Evolutionary conservation across 2,888 invertebrate species (phyloP).

Genomic region (Trichogramma dendrolimi): DNA sequence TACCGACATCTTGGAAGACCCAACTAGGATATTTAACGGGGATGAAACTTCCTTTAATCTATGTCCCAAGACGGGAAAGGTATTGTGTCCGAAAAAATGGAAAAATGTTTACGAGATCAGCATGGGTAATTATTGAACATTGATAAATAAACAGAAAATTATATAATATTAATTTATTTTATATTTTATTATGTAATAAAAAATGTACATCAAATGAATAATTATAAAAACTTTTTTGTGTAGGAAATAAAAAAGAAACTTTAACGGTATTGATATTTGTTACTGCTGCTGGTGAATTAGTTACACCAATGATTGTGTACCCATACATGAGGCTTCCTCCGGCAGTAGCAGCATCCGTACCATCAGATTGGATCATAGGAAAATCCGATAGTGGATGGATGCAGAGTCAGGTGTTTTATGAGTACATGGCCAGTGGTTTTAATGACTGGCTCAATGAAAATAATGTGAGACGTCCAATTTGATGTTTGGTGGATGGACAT

Average conservation of each 20-base stretch:
- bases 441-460: slow-evolving; percentile 30
- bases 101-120: slow-evolving; percentile 35
- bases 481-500: slow-evolving; percentile 37
- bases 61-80: slow-evolving; percentile 34
- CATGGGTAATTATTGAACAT: slow-evolving; percentile 23
- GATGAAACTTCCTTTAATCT: slow-evolving; percentile 31
- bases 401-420: slow-evolving; percentile 38
- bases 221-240: no score
- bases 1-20: slow-evolving; percentile 28
- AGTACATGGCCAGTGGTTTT: slow-evolving; percentile 35
- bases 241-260: no score
- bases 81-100: slow-evolving; percentile 35
- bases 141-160: no score
- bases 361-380: slow-evolving; percentile 34
- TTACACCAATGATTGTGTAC: slow-evolving; percentile 37
- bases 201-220: no score
- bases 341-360: slow-evolving; percentile 17
- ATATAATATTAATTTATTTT: no score
- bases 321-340: slow-evolving; percentile 32
- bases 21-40: slow-evolving; percentile 36
- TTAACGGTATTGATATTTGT: slow-evolving; percentile 36
- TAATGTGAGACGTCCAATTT: slow-evolving; percentile 32
- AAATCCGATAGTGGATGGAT: slow-evolving; percentile 39
- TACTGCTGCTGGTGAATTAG: slow-evolving; percentile 37
- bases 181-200: no score